Percentiles rank a stretch among this genome's conserved stretches.
These are phyloP conservation scores for Squalus acanthias DNA, from an alignment of 2,797 vertebrate genomes.

Conservation along the genomic window DNA sequence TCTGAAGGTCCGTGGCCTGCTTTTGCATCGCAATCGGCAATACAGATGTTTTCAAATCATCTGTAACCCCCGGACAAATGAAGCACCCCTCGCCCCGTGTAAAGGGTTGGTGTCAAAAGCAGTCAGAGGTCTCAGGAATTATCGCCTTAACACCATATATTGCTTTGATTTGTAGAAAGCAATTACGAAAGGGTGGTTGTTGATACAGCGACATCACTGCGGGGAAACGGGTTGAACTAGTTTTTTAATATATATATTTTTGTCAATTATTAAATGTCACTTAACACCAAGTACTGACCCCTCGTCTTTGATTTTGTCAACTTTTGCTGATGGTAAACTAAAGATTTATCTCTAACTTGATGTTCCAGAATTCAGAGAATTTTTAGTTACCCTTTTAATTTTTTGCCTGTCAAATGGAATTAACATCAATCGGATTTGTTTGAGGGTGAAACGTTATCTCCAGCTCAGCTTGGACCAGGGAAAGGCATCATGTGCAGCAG, in stretches of 20 bases:
- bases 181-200: background rate
- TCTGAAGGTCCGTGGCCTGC: no score
- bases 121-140: background rate
- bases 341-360: background rate
- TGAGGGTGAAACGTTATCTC: background rate
- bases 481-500: background rate
- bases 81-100: background rate
- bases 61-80: background rate
- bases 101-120: background rate
- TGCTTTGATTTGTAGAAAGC: background rate
- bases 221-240: no score
- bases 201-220: background rate
- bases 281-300: background rate
- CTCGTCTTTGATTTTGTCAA: no score
- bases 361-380: background rate
- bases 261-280: background rate
- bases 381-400: background rate
- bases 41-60: background rate
- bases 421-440: background rate
- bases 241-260: background rate
- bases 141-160: background rate
- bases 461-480: background rate
- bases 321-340: background rate
- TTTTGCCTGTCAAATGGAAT: background rate
- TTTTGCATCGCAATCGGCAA: background rate